phyloP scores from a whole-genome alignment of 2,797 vertebrate species.

The Alectoris magna region DNA sequence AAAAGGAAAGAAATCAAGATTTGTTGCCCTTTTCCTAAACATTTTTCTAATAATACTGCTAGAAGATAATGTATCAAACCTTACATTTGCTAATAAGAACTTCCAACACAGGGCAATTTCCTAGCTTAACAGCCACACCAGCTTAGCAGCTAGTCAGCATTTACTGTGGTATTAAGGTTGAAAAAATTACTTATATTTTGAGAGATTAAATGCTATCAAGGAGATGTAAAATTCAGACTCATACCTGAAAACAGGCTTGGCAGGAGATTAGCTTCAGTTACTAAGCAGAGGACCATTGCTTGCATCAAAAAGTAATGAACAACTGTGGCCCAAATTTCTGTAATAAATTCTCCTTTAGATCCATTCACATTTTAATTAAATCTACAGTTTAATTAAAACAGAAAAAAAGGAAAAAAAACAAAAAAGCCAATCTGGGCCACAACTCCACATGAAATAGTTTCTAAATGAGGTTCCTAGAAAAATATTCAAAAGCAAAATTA shows the following conservation, averaged over 20 bases:
- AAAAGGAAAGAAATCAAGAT: neutral
- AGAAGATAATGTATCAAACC: neutral
- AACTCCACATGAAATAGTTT: neutral
- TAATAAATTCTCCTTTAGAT: slow-evolving; percentile 5
- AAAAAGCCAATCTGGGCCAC: neutral
- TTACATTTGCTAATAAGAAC: neutral
- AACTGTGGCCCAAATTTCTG: neutral
- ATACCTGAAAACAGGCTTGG: neutral
- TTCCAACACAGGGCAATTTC: neutral
- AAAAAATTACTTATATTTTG: neutral
- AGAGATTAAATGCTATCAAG: neutral
- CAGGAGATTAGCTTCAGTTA: neutral
- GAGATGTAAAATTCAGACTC: neutral
- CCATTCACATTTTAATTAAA: slow-evolving; percentile 36
- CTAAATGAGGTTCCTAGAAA: neutral
- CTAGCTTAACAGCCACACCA: neutral
- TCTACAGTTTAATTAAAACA: neutral
- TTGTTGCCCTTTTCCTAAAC: neutral
- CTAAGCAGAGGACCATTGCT: neutral
- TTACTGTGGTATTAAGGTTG: neutral
- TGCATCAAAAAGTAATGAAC: neutral
- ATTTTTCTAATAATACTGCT: neutral
- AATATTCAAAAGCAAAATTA: slow-evolving; percentile 33
- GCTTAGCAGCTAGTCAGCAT: accelerated
- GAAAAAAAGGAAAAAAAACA: neutral